Evolutionary conservation across 92 coral and sea anemone species (phyloP).

Genomic region (Zoanthus gigantus): DNA sequence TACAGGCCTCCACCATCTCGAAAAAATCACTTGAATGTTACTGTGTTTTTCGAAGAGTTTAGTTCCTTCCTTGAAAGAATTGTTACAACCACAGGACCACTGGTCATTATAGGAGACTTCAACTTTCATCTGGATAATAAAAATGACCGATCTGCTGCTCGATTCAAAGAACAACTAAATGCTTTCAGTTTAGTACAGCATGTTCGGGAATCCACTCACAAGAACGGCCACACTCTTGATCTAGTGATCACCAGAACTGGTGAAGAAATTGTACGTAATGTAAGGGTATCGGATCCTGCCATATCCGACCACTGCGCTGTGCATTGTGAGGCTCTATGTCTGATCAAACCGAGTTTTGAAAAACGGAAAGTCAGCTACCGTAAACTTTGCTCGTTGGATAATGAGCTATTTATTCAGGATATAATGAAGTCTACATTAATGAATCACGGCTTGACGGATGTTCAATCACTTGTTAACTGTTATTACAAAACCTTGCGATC

Average conservation of each 20-base stretch:
- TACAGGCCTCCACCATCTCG: slow-evolving; percentile 58
- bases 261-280: slow-evolving; percentile 51
- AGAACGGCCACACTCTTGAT: slow-evolving; percentile 48
- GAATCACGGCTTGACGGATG: slow-evolving; percentile 44
- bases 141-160: slow-evolving; percentile 39
- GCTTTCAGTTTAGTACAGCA: slow-evolving; percentile 47
- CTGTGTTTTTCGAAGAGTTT: slow-evolving; percentile 49
- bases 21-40: slow-evolving; percentile 52
- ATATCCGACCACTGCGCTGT: slow-evolving; percentile 58
- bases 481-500: slow-evolving; percentile 41
- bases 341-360: slow-evolving; percentile 54
- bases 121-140: slow-evolving; percentile 48
- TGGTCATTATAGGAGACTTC: slow-evolving; percentile 34
- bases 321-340: slow-evolving; percentile 41
- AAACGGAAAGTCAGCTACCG: slow-evolving; percentile 47
- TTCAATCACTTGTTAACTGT: slow-evolving; percentile 46
- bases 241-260: slow-evolving; percentile 52
- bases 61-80: slow-evolving; percentile 56
- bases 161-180: slow-evolving; percentile 51
- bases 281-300: slow-evolving; percentile 55
- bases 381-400: slow-evolving; percentile 53
- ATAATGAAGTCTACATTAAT: slow-evolving; percentile 29
- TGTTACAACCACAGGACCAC: slow-evolving; percentile 53
- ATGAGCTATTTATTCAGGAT: slow-evolving; percentile 36
- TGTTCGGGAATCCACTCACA: slow-evolving; percentile 55